Base-by-base conservation (phyloP, 2,888 invertebrate species). In the Tetramorium bicarinatum region DNA sequence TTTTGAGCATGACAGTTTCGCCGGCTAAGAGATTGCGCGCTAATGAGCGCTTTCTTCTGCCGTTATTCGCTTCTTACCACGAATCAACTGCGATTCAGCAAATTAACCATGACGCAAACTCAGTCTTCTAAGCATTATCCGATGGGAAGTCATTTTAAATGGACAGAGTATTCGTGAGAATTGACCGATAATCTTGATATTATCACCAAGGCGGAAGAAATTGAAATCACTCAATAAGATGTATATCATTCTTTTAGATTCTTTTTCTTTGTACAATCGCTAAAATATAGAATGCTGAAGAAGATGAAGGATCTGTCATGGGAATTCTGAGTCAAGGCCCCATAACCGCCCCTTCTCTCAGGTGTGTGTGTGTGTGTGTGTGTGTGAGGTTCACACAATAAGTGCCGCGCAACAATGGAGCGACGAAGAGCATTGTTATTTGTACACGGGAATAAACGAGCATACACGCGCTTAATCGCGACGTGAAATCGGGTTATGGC, bases 401-500 rank as follows among this genome's bases (percentile, higher is more conserved):
- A 87, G 62, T 75, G 59, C 62, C 75, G 62, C 61, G 52, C 47
- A 85, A 86, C 85, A 87, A 87, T 87, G 66, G 84, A 77, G n/a
- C 56, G 49, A 54, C 52, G 61, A 71, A 59, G 79, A 74, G 82
- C 82, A 88, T 89, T 90, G 90, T 88, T 79, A 52, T 77, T 77
- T 80, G 74, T 61, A 77, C 83, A 75, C 87, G 87, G 72, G 87
- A 84, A 88, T 88, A 83, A 81, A 69, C 86, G 62, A 62, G 47
- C 71, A 82, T 80, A 82, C 25, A 84, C 86, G 82, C 86, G 84
- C 79, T 88, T 87, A 91, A 92, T 89, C 86, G 85, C 76, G 49
- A 82, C 77, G 87, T 77, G 72, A 79, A 91, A 89, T 89, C 90
- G 89, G 88, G 86, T 91, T 91, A 89, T 87, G 79, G 87, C 88